Base-by-base conservation (phyloP, 2,888 invertebrate genomes). In the Drosophila diplacantha region DNA sequence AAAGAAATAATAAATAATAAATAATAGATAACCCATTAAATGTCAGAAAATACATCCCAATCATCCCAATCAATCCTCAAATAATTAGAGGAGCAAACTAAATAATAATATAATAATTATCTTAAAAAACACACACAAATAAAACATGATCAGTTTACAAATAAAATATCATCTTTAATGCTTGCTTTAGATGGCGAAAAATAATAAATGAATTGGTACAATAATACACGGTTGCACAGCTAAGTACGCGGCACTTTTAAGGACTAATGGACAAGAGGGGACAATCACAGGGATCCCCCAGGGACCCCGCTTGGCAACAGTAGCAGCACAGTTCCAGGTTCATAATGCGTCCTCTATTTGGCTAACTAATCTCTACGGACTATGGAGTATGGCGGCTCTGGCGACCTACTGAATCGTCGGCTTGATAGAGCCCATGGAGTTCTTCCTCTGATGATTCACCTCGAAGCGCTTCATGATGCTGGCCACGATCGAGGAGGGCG, bases 401-500 rank as follows among this genome's bases (percentile, higher is more conserved):
- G 29, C 29, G 29, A 20, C 60, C 57, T 44, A 82, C 69, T 51
- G 76, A 46, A 74, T 81, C 47, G 74, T 76, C n/a, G 82, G 81
- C 62, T 83, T 83, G 39, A 85, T 77, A n/a, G 83, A 84, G 20
- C 83, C 90, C 73, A 87, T 75, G 0, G 87, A 87, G 59, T 87
- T 86, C 39, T 90, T 89, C 24, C 89, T 89, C 71, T 92, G 91
- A 78, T 91, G 81, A 51, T 77, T 91, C 73, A 91, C 90, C 69
- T 92, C 89, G 71, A 92, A 91, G 60, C 93, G 91, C 74, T 93
- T 92, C 91, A 94, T 93, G 80, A 94, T 94, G 87, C 94, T 94
- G 87, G 93, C 93, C 87, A 94, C 94, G 89, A 94, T 94, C 88
- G 92, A 92, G 83, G 94, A 94, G 66, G 94, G 93, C 87, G 92